Conservation (phyloP, 2,113 vertebrate genomes). For the Chascanopsetta lugubris region DNA sequence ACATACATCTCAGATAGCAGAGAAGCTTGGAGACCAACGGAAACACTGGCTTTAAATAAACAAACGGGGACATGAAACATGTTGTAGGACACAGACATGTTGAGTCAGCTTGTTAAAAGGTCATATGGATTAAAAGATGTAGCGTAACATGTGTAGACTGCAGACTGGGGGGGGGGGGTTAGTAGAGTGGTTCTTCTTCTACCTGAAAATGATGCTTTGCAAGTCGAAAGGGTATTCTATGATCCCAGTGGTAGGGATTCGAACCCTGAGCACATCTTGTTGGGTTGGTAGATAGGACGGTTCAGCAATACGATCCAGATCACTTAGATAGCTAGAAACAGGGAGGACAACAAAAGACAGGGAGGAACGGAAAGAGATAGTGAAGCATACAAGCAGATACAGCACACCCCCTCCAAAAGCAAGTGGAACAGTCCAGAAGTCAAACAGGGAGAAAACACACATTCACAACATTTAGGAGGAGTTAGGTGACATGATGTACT, state of each 20-base stretch:
- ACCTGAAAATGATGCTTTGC: slow-evolving; percentile 99
- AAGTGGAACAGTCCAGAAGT: slow-evolving; percentile 57
- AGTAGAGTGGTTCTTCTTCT: slow-evolving; percentile 63
- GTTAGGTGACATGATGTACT: slow-evolving; percentile 33
- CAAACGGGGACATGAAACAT: slow-evolving; percentile 21
- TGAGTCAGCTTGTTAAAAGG: slow-evolving; percentile 7
- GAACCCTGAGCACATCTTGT: slow-evolving; percentile 97
- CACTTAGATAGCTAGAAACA: slow-evolving; percentile 91
- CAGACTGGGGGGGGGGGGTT: slow-evolving; percentile 34
- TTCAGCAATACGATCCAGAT: slow-evolving; percentile 95
- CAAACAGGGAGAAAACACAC: slow-evolving; percentile 39
- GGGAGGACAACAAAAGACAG: slow-evolving; percentile 59
- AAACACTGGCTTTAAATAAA: background rate
- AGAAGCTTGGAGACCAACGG: background rate
- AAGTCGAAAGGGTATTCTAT: slow-evolving; percentile 99
- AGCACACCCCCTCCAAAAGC: slow-evolving; percentile 58
- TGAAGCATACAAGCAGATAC: slow-evolving; percentile 74
- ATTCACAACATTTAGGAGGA: slow-evolving; percentile 48
- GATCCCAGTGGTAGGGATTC: slow-evolving; percentile 97
- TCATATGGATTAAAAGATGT: slow-evolving; percentile 1
- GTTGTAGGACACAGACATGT: slow-evolving; percentile 8
- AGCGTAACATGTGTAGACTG: slow-evolving; percentile 1
- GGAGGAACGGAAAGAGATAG: slow-evolving; percentile 61
- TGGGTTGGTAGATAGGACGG: slow-evolving; percentile 95
- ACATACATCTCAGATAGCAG: too few species aligned